Evolutionary conservation across 2,113 vertebrate species (phyloP).

Genomic region (Eolophus roseicapilla): DNA sequence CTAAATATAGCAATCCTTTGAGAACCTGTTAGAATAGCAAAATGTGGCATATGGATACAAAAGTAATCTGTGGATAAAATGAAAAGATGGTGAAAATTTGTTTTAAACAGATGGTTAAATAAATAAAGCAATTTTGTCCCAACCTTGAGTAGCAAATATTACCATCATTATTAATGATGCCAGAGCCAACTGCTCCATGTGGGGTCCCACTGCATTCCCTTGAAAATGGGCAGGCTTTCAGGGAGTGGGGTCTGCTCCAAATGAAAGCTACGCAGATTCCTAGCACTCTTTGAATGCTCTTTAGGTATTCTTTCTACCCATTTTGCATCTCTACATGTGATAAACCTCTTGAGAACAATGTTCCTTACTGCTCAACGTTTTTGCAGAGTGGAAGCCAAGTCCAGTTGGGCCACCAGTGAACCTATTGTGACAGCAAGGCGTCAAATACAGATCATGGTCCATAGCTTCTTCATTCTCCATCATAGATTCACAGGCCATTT

Average conservation of each 20-base stretch:
- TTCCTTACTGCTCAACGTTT: neutral
- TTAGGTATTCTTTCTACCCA: neutral
- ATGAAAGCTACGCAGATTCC: neutral
- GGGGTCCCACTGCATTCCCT: neutral
- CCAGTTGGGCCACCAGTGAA: neutral
- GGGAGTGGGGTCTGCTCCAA: neutral
- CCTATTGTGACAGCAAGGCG: neutral
- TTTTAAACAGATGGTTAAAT: conserved; percentile 2
- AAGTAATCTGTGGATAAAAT: neutral
- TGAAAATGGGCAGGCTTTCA: neutral
- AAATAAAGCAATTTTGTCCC: neutral
- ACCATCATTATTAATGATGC: neutral
- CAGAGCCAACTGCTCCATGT: neutral
- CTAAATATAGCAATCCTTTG: conserved; percentile 20
- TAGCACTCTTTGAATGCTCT: neutral
- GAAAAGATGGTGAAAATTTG: neutral
- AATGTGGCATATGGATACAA: neutral
- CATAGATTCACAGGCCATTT: neutral
- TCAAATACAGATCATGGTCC: neutral
- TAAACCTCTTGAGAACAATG: neutral
- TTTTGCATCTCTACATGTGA: neutral
- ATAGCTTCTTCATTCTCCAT: neutral
- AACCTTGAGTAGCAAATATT: neutral
- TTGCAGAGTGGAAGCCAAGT: neutral
- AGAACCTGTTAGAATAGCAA: conserved; percentile 20